phyloP scores from a whole-genome alignment of 2,113 vertebrate genomes.

The Engraulis encrasicolus region DNA sequence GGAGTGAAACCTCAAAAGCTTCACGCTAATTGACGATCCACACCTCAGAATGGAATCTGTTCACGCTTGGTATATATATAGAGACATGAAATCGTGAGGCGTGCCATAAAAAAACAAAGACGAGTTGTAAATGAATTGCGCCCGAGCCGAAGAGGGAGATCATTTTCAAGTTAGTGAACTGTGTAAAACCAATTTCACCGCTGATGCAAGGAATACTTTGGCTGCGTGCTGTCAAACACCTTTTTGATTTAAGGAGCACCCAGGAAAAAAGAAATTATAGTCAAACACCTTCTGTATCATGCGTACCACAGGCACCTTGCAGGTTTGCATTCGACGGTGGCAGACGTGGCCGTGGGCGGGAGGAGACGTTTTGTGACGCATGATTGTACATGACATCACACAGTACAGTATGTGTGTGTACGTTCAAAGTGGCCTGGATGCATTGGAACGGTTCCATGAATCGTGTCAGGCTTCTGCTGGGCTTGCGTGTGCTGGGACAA shows the following conservation, averaged over 20 bases:
- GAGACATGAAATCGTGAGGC: slow-evolving; percentile 10
- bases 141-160: background rate
- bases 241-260: slow-evolving; percentile 3
- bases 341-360: no score
- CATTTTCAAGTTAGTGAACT: slow-evolving; percentile 22
- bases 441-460: background rate
- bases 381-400: slow-evolving; percentile 9
- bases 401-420: background rate
- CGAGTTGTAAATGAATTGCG: slow-evolving; percentile 12
- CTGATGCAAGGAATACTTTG: slow-evolving; percentile 2
- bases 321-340: background rate
- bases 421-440: background rate
- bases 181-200: slow-evolving; percentile 21
- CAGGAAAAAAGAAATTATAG: slow-evolving; percentile 12
- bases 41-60: slow-evolving; percentile 3
- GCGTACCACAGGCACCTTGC: background rate
- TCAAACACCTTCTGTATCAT: slow-evolving; percentile 8
- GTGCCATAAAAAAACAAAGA: slow-evolving; percentile 10
- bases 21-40: slow-evolving; percentile 16
- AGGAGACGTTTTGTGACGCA: background rate
- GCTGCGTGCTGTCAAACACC: slow-evolving; percentile 18
- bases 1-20: background rate
- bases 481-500: background rate
- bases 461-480: background rate
- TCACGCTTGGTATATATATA: background rate